Conservation (phyloP, 1,140 invertebrate genomes). For the Galendromus occidentalis region DNA sequence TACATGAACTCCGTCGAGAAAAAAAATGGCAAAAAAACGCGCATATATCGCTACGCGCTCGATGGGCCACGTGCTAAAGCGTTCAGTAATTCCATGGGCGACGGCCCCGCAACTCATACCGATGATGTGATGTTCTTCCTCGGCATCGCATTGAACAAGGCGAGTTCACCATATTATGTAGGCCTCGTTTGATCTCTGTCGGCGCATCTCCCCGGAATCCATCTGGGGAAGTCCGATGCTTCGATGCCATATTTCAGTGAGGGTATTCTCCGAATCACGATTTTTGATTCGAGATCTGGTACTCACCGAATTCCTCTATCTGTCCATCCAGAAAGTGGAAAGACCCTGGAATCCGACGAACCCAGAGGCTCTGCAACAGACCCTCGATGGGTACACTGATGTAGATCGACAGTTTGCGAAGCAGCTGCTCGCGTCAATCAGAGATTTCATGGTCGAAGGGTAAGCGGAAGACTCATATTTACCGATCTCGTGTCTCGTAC, state of each 20-base stretch:
- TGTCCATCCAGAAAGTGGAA: neutral
- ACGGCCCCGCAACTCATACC: neutral
- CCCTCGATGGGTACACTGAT: neutral
- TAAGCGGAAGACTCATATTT: neutral
- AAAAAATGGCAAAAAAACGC: neutral
- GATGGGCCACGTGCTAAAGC: neutral
- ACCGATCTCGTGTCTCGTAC: neutral
- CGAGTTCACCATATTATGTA: neutral
- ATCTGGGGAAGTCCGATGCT: neutral
- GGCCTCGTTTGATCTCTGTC: neutral
- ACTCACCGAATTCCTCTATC: neutral
- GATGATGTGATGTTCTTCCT: slow-evolving; percentile 8
- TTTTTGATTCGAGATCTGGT: neutral
- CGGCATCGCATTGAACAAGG: slow-evolving; percentile 3
- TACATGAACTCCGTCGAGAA: slow-evolving; percentile 8
- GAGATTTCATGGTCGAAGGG: slow-evolving; percentile 2
- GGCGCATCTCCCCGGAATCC: neutral
- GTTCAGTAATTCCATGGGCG: neutral
- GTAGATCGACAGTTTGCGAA: neutral
- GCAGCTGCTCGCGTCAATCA: neutral
- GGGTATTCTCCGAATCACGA: neutral
- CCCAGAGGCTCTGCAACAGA: neutral
- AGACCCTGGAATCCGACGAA: neutral
- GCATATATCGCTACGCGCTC: neutral
- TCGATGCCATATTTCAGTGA: neutral